phyloP scores from a whole-genome alignment of 2,113 vertebrate species.

The Hydrochoerus hydrochaeris region DNA sequence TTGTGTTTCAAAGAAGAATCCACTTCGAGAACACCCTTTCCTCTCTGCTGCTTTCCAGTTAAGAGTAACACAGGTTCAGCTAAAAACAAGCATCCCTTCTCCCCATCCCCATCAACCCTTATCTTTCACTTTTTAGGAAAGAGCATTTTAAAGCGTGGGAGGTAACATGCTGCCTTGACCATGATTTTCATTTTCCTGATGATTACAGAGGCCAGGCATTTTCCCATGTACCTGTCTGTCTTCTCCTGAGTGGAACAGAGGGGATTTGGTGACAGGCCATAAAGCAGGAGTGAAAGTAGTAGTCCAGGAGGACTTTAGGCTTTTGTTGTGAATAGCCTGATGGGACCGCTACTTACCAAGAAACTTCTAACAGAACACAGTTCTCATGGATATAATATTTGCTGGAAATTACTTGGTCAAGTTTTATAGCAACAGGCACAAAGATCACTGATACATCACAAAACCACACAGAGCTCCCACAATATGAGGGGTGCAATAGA shows the following conservation, averaged over 20 bases:
- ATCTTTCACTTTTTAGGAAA: background rate
- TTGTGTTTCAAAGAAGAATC: background rate
- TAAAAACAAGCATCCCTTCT: background rate
- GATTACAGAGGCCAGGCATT: background rate
- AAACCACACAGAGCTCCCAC: background rate
- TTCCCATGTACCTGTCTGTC: background rate
- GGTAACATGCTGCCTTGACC: background rate
- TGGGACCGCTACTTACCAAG: background rate
- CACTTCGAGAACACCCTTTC: background rate
- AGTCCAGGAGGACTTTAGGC: background rate
- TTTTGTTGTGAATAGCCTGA: background rate
- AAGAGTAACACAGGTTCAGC: background rate
- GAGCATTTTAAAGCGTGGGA: background rate
- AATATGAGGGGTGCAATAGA: background rate
- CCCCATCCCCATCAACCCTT: background rate
- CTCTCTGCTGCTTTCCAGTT: background rate
- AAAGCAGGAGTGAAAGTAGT: background rate
- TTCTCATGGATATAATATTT: background rate
- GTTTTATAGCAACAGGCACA: slow-evolving; percentile 15
- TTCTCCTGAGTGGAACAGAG: background rate
- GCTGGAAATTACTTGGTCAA: background rate
- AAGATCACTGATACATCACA: background rate
- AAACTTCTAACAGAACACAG: background rate
- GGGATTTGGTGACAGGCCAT: background rate
- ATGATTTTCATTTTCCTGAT: background rate